Evolutionary conservation across 2,888 invertebrate genomes (phyloP).

Genomic region (Ectemnius continuus): DNA sequence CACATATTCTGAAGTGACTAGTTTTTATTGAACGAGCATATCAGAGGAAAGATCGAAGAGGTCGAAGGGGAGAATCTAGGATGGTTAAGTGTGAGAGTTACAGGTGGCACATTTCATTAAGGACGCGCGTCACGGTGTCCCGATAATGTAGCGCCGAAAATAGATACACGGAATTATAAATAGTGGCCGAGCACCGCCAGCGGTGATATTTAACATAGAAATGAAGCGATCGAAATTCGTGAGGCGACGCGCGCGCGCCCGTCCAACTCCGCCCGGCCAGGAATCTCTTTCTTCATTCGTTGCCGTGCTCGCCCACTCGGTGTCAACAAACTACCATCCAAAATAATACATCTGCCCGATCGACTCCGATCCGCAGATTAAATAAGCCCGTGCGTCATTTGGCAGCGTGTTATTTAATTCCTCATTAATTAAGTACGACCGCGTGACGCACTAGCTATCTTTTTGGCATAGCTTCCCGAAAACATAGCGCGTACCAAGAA

Average conservation of each 20-base stretch:
- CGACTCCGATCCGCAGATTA: too few species aligned
- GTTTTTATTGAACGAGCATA: too few species aligned
- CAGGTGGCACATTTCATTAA: neutral
- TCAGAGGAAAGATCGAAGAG: conserved; percentile 6
- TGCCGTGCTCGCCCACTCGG: conserved; percentile 6
- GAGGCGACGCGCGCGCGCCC: conserved; percentile 11
- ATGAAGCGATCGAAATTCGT: conserved; percentile 22
- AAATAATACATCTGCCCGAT: too few species aligned
- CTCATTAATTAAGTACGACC: too few species aligned
- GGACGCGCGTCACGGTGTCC: conserved; percentile 19
- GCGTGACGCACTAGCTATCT: too few species aligned
- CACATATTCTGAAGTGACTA: too few species aligned
- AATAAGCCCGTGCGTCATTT: too few species aligned
- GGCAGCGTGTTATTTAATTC: too few species aligned
- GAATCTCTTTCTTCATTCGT: conserved; percentile 11
- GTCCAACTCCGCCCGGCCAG: neutral
- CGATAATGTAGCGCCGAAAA: conserved; percentile 24
- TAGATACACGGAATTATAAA: conserved; percentile 31
- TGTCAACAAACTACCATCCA: conserved; percentile 7
- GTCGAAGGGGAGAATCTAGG: neutral
- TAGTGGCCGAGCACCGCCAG: conserved; percentile 23
- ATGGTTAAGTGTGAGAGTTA: neutral
- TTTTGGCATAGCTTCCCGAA: too few species aligned
- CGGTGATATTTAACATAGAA: conserved; percentile 26
- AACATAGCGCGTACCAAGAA: too few species aligned